Conservation (phyloP, 2,888 invertebrate genomes). For the Ferrisia virgata region DNA sequence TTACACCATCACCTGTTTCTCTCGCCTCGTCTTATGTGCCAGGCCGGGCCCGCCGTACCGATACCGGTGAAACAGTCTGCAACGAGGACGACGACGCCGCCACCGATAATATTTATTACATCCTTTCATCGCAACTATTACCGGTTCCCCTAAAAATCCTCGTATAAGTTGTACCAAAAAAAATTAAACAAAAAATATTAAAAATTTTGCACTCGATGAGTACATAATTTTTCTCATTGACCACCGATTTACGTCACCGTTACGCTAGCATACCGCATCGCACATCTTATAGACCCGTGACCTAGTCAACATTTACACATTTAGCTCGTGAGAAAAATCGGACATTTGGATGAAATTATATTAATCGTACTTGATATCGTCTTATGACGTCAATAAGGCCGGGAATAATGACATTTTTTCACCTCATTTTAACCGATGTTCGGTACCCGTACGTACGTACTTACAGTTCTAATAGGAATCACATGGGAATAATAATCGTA, state of each 20-base stretch:
- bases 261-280: background rate
- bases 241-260: background rate
- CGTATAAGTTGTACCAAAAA: too few species aligned
- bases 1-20: conserved; percentile 1
- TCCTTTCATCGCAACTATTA: background rate
- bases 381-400: background rate
- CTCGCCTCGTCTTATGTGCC: background rate
- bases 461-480: background rate
- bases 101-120: conserved; percentile 23
- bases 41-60: background rate
- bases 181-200: too few species aligned
- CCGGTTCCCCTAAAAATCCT: too few species aligned
- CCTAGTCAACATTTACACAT: conserved; percentile 20
- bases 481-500: conserved; percentile 2
- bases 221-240: background rate
- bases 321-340: background rate
- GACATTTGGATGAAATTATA: background rate
- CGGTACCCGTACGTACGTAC: too few species aligned
- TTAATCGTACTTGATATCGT: background rate
- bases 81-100: too few species aligned
- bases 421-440: background rate
- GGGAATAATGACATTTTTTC: background rate
- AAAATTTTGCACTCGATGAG: background rate
- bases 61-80: background rate
- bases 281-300: background rate